A percentile compares a stretch with the other conserved stretches of the same genome.
Evolutionary conservation across 2,113 vertebrate genomes (phyloP).

Genomic region (Centrocercus urophasianus): DNA sequence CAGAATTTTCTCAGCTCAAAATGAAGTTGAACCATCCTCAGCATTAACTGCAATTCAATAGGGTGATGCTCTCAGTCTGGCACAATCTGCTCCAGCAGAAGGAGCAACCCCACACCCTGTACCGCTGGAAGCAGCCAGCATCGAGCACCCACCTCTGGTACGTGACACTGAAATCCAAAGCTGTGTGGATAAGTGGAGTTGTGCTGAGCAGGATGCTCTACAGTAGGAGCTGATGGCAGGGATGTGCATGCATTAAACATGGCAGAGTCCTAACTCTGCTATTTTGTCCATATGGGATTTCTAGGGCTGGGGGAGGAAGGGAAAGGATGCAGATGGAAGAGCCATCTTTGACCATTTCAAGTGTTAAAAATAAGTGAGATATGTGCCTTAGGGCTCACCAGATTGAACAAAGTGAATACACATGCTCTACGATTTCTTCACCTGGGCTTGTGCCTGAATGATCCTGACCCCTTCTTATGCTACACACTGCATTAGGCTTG

Average conservation of each 20-base stretch:
- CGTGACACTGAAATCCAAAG: rapidly evolving
- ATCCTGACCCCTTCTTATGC: slow-evolving; percentile 32
- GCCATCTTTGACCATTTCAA: slow-evolving; percentile 45
- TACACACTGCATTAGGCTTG: background rate
- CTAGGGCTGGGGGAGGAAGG: slow-evolving; percentile 12
- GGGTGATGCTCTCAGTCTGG: background rate
- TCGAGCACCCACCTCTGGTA: rapidly evolving
- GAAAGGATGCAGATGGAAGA: slow-evolving; percentile 63
- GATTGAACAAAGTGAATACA: slow-evolving; percentile 55
- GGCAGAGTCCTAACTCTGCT: background rate
- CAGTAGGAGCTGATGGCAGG: rapidly evolving
- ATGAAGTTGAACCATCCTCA: background rate
- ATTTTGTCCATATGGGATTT: slow-evolving; percentile 60
- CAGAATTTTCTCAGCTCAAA: background rate
- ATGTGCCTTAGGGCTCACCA: slow-evolving; percentile 61
- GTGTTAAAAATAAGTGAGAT: slow-evolving; percentile 68
- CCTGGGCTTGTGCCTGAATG: slow-evolving; percentile 37
- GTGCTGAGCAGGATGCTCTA: background rate
- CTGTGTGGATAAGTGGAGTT: background rate
- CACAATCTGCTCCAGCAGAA: rapidly evolving
- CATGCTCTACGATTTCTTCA: slow-evolving; percentile 30
- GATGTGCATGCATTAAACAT: background rate
- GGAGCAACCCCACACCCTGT: background rate
- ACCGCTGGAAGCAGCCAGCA: no score
- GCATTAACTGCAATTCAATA: background rate